Evolutionary conservation across 2,888 invertebrate genomes (phyloP), one percentile per base, ranked within the genome.

Genomic region (Callyntrura guangdongensis): DNA sequence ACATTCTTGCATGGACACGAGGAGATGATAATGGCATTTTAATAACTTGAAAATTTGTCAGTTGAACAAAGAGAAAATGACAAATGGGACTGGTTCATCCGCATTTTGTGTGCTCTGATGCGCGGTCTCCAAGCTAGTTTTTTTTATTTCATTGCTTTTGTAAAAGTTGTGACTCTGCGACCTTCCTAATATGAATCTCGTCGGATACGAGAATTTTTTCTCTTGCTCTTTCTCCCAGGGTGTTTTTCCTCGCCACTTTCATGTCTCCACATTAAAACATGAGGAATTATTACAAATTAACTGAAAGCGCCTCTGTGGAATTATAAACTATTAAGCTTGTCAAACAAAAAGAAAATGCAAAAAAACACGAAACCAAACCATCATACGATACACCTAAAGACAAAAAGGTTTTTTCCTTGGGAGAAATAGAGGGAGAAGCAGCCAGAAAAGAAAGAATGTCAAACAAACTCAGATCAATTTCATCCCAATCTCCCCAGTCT

Each of bases 231-330:
- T 79, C 45, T 45, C 45, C 17, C 11, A 67, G 6, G 3, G 5
- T 27, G 27, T 27, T 22, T 22, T 22, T 67, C 22, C 45, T 64
- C 25, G 1, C 20, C 9, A 47, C 79, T 53, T 53, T 25, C 56
- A 0, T 47, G 17, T 17, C 6, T 20, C 45, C 14, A 49, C 49
- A 74, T 20, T 74, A 36, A 86, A 77, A 77, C 12, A 85, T 84
- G 90, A 90, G 64, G 67, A 82, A 91, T 91, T 36, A 36, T 36
- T 91, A 83, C 86, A 91, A 91, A 86, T 83, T 69, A 90, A 59
- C 53, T 36, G n/a, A 47, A 49, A 74, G 74, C 47, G 11, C 49
- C 11, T 49, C 5, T 36, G 20, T 47, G 14, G 27, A n/a, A 64
- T 17, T 17, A 12, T 64, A 27, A 74, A 53, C n/a, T 49, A 56